Evolutionary conservation across 2,113 vertebrate species (phyloP), one percentile per base, ranked within the genome.

Genomic region (Isurus oxyrinchus): DNA sequence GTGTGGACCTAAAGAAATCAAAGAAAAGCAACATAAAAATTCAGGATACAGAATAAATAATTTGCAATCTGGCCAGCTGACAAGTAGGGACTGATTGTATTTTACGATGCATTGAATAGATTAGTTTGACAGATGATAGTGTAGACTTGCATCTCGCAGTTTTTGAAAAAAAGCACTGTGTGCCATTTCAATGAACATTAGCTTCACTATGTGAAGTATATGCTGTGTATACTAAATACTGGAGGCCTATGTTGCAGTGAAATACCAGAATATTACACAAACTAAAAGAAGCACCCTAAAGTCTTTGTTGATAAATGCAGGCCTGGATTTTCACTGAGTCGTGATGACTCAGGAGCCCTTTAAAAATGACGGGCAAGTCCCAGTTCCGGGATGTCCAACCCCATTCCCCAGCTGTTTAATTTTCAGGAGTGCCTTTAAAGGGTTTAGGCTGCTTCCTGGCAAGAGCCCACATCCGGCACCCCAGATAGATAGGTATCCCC

Each of bases 61-160:
- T 66, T 94, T 40, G 19, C 90, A 63, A 63, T 94, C 61, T 94
- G 59, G 59, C n/a, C 90, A 63, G 35, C 90, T 66, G 31, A 94
- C 59, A 94, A 40, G 90, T 40, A 93, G n/a, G 61, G 59, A 40
- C n/a, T 63, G 61, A 63, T 63, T 94, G 31, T n/a, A 93, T 93
- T 61, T n/a, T 61, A 19, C 88, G n/a, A 93, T 94, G 90, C 31
- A 63, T 94, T 94, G 90, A 94, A 63, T 40, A 61, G 90, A 94
- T 94, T 94, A 63, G 61, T 57, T 91, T 63, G 59, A 94, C 90
- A 94, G 59, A 63, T 94, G 63, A 94, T 63, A 63, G 40, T 94
- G 59, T 40, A 94, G 59, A 40, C 59, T 63, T 94, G 90, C n/a
- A 94, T 94, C 35, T 94, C 35, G 16, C 55, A 93, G 35, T 94